Evolutionary conservation across 2,888 invertebrate genomes (phyloP), one percentile per base, ranked within the genome.

Genomic region (Oasisia sp.): DNA sequence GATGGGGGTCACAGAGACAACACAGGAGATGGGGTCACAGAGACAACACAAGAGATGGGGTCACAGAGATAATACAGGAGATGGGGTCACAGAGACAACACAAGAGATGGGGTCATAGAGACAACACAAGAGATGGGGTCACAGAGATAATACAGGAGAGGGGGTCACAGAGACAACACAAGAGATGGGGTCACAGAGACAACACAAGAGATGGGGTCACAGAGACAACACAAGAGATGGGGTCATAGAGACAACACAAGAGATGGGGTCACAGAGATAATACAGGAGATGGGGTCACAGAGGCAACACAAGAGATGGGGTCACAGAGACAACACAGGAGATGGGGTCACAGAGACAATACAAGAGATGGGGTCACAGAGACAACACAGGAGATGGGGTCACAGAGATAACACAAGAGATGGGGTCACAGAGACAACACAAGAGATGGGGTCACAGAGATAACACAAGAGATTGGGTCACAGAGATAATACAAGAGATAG

Each of bases 131-230:
- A 27, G n/a, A n/a, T 7, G 27, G 27, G 14, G 74, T 19, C 5
- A 27, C 19, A 74, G 7, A 19, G 19, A 74, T 4, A n/a, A 74
- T 1, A 74, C 27, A 74, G 27, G 27, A 50, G 50, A 50, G 0
- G 14, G 50, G 74, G 19, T 74, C 7, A 74, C 74, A n/a, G n/a
- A n/a, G n/a, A n/a, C n/a, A 93, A 93, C 74, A 74, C 74, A 74
- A 74, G 5, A 74, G 14, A n/a, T 19, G 27, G 27, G 74, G 27
- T 19, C n/a, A 74, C 74, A 74, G 27, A 9, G 5, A 50, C 50
- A 50, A 50, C 19, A 74, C n/a, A n/a, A 74, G 19, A n/a, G 74
- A 74, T 27, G 7, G n/a, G 74, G 74, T 19, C n/a, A 74, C 74
- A 74, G 19, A 14, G 0, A 74, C 1, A 0, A 74, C 14, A 74